phyloP scores from a whole-genome alignment of 2,113 vertebrate genomes.

The Carassius carassius region DNA sequence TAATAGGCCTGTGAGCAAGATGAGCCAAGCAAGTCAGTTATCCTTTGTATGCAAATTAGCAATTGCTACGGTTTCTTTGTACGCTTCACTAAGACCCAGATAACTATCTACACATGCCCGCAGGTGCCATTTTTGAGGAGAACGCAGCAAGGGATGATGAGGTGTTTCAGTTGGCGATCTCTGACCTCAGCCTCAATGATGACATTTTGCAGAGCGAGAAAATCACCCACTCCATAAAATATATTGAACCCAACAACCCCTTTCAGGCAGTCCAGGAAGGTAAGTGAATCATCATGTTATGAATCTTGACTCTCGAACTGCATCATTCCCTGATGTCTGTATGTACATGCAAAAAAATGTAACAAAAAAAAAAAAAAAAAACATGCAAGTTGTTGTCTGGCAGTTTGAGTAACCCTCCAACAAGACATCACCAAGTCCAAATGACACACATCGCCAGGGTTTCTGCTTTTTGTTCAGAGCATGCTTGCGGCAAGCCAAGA shows the following conservation, averaged over 20 bases:
- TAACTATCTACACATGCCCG: conserved; percentile 41
- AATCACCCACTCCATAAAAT: conserved; percentile 97
- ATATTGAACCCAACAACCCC: conserved; percentile 95
- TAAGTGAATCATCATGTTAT: conserved; percentile 69
- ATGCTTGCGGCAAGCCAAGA: neutral
- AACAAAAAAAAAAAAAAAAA: no score
- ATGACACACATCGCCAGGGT: neutral
- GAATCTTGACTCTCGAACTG: conserved; percentile 35
- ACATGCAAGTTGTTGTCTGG: conserved; percentile 17
- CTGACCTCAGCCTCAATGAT: conserved; percentile 95
- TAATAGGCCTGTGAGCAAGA: neutral
- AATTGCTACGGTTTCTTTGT: conserved; percentile 10
- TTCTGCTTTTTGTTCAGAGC: conserved; percentile 14
- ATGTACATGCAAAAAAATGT: conserved; percentile 26
- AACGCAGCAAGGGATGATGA: conserved; percentile 92
- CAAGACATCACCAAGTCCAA: neutral
- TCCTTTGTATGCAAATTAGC: conserved; percentile 26
- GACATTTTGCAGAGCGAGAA: conserved; percentile 97
- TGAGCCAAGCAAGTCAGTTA: conserved; percentile 1
- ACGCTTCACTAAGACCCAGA: conserved; percentile 8
- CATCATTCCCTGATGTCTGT: conserved; percentile 6
- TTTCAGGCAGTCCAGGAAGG: conserved; percentile 99
- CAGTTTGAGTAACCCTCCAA: conserved; percentile 7
- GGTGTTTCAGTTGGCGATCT: conserved; percentile 95
- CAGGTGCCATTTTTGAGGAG: conserved; percentile 98